Evolutionary conservation across 2,113 vertebrate genomes (phyloP).

Genomic region (Myotis davidii): DNA sequence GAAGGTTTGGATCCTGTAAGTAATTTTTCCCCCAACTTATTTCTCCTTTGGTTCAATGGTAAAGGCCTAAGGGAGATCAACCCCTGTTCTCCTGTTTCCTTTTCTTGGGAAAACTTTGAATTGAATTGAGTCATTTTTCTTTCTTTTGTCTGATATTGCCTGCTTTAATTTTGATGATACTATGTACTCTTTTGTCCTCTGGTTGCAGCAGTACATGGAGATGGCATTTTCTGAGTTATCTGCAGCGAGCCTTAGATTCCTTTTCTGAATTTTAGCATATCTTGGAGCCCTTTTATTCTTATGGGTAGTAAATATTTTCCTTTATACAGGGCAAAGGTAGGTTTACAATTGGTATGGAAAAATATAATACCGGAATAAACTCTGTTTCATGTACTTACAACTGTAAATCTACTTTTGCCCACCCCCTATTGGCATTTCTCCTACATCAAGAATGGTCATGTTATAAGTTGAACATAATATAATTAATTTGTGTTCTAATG

Average conservation of each 20-base stretch:
- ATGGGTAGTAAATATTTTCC: neutral
- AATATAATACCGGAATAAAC: neutral
- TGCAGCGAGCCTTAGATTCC: neutral
- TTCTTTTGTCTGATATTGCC: neutral
- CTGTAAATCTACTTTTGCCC: neutral
- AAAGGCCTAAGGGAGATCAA: neutral
- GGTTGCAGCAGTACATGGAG: neutral
- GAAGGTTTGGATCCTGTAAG: slow-evolving; percentile 94
- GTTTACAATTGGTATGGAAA: neutral
- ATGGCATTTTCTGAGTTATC: slow-evolving; percentile 5
- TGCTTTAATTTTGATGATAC: neutral
- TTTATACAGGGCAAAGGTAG: neutral
- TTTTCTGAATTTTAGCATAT: slow-evolving; percentile 19
- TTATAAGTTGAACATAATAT: neutral
- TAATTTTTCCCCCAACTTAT: neutral
- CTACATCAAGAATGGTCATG: neutral
- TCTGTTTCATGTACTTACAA: neutral
- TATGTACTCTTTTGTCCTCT: neutral
- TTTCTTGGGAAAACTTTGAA: neutral
- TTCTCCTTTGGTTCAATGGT: neutral
- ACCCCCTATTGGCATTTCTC: neutral
- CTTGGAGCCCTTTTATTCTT: neutral
- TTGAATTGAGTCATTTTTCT: neutral
- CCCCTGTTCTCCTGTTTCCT: neutral
- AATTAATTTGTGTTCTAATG: neutral